These are phyloP conservation scores for Seira ritae DNA, from an alignment of 2,888 invertebrate species.

Conservation along the genomic window DNA sequence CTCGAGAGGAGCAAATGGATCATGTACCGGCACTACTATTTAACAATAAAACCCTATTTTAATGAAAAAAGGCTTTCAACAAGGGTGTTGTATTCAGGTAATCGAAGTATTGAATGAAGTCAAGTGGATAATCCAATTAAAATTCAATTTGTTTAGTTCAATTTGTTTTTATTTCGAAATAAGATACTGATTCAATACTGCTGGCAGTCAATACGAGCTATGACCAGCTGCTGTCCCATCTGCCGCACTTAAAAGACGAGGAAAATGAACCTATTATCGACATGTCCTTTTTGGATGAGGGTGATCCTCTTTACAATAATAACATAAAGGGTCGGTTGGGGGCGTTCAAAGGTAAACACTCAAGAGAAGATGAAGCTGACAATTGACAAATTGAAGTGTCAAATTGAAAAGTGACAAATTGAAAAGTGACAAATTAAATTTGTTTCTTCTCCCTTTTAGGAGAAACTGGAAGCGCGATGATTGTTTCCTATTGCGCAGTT, in stretches of 20 bases:
- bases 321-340: background rate
- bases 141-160: no score
- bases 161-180: no score
- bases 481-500: background rate
- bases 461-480: background rate
- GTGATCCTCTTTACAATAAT: background rate
- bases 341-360: background rate
- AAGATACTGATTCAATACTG: no score
- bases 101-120: no score
- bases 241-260: background rate
- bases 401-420: no score
- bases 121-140: no score
- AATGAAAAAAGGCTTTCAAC: background rate
- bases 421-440: no score
- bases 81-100: no score
- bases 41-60: background rate
- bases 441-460: no score
- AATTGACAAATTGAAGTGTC: no score
- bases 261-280: slow-evolving; percentile 1
- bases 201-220: no score
- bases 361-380: no score
- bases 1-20: background rate
- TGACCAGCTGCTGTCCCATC: background rate
- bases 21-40: background rate
- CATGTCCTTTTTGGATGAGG: background rate